These are phyloP conservation scores for Rissa tridactyla DNA, from an alignment of 2,113 vertebrate species.

Conservation along the genomic window DNA sequence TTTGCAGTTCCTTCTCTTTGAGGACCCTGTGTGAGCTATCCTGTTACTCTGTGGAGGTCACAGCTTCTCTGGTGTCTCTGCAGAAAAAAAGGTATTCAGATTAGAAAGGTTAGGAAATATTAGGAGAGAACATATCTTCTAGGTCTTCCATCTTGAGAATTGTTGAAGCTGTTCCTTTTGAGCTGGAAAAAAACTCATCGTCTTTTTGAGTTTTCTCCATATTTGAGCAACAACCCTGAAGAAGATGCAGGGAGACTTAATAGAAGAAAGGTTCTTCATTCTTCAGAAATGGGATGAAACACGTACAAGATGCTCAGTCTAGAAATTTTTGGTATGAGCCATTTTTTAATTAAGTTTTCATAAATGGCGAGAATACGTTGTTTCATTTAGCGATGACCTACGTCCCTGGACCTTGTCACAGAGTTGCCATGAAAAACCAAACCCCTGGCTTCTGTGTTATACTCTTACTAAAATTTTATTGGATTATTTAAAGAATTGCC, in stretches of 20 bases:
- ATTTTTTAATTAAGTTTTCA: neutral
- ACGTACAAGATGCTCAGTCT: neutral
- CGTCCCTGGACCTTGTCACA: neutral
- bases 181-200: fast-evolving
- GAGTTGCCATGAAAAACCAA: neutral
- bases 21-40: neutral
- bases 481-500: neutral
- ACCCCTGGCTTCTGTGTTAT: neutral
- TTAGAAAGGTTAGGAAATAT: neutral
- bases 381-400: neutral
- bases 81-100: neutral
- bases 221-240: neutral
- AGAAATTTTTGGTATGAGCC: neutral
- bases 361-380: neutral
- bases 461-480: neutral
- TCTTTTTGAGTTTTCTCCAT: neutral
- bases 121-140: neutral
- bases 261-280: neutral
- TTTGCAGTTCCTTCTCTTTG: neutral
- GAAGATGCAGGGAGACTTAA: neutral
- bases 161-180: neutral
- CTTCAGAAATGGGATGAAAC: neutral
- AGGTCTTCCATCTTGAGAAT: neutral
- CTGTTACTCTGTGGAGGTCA: neutral
- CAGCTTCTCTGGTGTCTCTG: neutral